Evolutionary conservation across 2,888 invertebrate species (phyloP).

Genomic region (Pseudococcus longispinus): DNA sequence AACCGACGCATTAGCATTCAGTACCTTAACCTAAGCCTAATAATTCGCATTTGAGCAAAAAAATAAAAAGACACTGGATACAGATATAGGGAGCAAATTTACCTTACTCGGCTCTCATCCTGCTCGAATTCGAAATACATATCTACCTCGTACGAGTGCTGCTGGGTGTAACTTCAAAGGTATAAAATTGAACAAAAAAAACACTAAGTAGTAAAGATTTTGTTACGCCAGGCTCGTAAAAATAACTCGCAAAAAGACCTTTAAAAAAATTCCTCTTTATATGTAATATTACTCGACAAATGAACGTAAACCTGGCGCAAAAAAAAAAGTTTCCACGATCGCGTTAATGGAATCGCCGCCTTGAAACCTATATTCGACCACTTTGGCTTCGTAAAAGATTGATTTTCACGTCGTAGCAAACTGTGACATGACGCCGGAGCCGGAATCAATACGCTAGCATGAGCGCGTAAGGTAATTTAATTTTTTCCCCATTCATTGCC

Average conservation of each 20-base stretch:
- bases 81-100: not conserved
- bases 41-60: slow-evolving; percentile 7
- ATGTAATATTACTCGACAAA: not conserved
- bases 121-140: not conserved
- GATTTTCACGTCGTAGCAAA: not conserved
- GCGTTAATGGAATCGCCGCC: slow-evolving; percentile 27
- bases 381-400: slow-evolving; percentile 14
- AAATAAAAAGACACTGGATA: not conserved
- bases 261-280: not conserved
- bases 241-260: slow-evolving; percentile 15
- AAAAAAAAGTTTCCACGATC: not conserved
- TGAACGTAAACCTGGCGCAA: not conserved
- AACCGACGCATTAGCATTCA: not conserved
- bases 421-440: not conserved
- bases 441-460: not conserved
- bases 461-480: not conserved
- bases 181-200: slow-evolving; percentile 2
- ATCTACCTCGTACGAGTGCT: not conserved
- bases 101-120: not conserved
- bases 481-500: not conserved
- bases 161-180: not conserved
- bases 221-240: slow-evolving; percentile 11
- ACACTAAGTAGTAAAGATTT: slow-evolving; percentile 5
- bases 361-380: slow-evolving; percentile 2
- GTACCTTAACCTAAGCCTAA: not conserved